Evolutionary conservation across 30 jellyfish, hydroid and myxozoan species (phyloP).

Genomic region (Hydractinia symbiolongicarpus): DNA sequence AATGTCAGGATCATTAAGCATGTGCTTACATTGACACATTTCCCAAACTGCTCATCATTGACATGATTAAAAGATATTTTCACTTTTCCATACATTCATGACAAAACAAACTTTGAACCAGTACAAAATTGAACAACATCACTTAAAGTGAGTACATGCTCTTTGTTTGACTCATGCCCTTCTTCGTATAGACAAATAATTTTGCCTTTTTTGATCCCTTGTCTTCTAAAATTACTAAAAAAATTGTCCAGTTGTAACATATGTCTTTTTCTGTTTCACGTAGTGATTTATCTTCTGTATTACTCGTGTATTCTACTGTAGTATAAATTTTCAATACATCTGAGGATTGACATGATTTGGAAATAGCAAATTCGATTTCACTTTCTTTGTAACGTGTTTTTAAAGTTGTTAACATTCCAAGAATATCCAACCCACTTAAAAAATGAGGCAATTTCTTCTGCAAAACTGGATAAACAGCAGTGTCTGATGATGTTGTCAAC

Average conservation of each 20-base stretch:
- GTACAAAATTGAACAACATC: constrained; percentile 29
- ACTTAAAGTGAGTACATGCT: not conserved
- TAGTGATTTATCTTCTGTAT: not conserved
- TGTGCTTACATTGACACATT: constrained; percentile 17
- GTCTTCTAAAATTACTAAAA: constrained; percentile 8
- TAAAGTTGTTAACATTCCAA: too few relatives aligned
- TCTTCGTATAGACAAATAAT: too few relatives aligned
- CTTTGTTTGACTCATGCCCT: constrained; percentile 12
- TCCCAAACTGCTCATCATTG: too few relatives aligned
- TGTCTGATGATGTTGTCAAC: too few relatives aligned
- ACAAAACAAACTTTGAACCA: constrained; percentile 26
- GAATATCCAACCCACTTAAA: too few relatives aligned
- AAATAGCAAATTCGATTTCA: too few relatives aligned
- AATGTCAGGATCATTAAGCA: constrained; percentile 11
- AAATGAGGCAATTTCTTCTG: too few relatives aligned
- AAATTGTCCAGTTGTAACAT: not conserved
- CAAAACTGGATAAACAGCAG: too few relatives aligned
- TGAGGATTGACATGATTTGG: too few relatives aligned
- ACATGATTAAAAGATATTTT: constrained; percentile 3
- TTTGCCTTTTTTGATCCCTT: constrained; percentile 9
- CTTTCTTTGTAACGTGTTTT: too few relatives aligned
- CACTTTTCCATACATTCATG: constrained; percentile 16
- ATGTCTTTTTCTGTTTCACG: constrained; percentile 20
- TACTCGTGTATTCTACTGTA: not conserved
- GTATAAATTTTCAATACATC: too few relatives aligned